These are phyloP conservation scores for Lucilia cuprina DNA, from an alignment of 1,140 invertebrate species.

Conservation along the genomic window DNA sequence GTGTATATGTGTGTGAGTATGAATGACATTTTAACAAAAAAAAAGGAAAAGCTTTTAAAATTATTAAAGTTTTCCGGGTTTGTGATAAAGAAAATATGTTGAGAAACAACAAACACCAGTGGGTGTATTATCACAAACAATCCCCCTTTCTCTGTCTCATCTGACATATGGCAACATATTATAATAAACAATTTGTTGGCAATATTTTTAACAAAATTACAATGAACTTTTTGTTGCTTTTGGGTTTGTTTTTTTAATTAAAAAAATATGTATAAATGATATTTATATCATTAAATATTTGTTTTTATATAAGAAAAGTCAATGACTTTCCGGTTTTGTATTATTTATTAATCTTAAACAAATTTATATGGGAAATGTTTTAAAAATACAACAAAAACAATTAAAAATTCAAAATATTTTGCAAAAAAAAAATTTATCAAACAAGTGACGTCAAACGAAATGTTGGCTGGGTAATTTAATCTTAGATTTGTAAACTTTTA, in stretches of 20 bases:
- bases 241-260: background rate
- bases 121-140: no score
- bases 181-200: background rate
- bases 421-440: background rate
- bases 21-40: background rate
- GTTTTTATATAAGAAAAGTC: background rate
- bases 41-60: conserved; percentile 10
- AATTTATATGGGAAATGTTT: background rate
- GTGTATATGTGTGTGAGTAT: background rate
- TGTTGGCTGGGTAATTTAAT: no score
- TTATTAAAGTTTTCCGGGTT: conserved; percentile 30
- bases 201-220: background rate
- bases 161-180: background rate
- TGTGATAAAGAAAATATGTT: conserved; percentile 1
- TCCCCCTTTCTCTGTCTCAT: background rate
- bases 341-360: no score
- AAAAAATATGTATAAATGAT: background rate
- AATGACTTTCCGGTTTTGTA: background rate
- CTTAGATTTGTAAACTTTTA: no score
- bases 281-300: background rate
- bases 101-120: background rate
- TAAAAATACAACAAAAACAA: conserved; percentile 6
- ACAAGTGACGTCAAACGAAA: no score
- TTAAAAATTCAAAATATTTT: background rate
- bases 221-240: background rate